A percentile compares a stretch with the other conserved stretches of the same genome.
These are phyloP conservation scores for Philhelius pedissequus DNA, from an alignment of 2,888 invertebrate species.

Conservation along the genomic window DNA sequence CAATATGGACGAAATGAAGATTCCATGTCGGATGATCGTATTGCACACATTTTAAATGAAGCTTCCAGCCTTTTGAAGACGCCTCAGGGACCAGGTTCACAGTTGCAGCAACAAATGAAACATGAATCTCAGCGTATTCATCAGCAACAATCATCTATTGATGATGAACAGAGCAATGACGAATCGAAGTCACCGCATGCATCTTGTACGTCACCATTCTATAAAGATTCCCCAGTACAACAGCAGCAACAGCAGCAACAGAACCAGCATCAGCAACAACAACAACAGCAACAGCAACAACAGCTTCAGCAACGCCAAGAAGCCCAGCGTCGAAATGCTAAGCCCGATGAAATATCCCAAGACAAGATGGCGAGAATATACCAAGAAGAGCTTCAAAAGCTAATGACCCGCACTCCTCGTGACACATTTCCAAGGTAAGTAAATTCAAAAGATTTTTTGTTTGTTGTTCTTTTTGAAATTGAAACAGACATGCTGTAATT, in stretches of 20 bases:
- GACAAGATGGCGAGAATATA: constrained; percentile 97
- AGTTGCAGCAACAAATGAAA: constrained; percentile 78
- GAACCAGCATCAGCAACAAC: constrained; percentile 81
- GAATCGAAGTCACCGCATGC: constrained; percentile 90
- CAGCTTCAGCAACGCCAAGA: constrained; percentile 81
- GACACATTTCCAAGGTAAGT: constrained; percentile 90
- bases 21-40: constrained; percentile 92
- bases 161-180: constrained; percentile 86
- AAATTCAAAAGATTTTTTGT: too few relatives aligned
- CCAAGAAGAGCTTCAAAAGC: constrained; percentile 95
- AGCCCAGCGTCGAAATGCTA: constrained; percentile 78
- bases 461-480: neutral
- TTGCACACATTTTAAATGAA: constrained; percentile 95
- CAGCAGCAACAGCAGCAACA: constrained; percentile 52
- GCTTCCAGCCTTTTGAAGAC: constrained; percentile 94
- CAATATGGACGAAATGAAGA: constrained; percentile 88
- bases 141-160: constrained; percentile 81
- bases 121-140: constrained; percentile 81
- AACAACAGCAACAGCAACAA: constrained; percentile 69
- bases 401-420: constrained; percentile 90
- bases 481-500: constrained; percentile 71
- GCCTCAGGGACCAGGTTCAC: constrained; percentile 72
- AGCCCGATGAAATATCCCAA: constrained; percentile 92
- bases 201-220: constrained; percentile 90
- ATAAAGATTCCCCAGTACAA: constrained; percentile 84